Evolutionary conservation across 2,113 vertebrate species (phyloP), one percentile per base, ranked within the genome.

Genomic region (Crotalus viridis): DNA sequence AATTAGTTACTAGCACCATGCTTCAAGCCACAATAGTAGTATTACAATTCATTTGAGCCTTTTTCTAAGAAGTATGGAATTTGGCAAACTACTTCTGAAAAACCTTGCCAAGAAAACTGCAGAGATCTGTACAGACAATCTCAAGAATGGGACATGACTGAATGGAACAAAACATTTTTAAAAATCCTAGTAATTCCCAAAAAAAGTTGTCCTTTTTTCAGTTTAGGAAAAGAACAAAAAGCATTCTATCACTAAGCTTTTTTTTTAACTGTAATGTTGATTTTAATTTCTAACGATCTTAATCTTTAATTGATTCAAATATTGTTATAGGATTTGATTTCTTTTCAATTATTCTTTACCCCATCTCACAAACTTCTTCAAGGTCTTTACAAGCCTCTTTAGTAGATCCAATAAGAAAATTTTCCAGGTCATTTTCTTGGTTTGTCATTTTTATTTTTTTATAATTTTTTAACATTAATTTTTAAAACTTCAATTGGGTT

Each of bases 11-110:
- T 0, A 13, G 89, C 94, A 59, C 15, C 28, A 61, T 86, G 39
- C 57, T 85, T 51, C 22, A 74, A 52, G 64, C 2, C 28, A 54
- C 22, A 90, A 74, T 57, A 64, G 69, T 88, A 46, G 7, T 0
- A 26, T 33, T 94, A 55, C 92, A 59, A 91, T 87, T 59, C 33
- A 87, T 61, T 92, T 74, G 54, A 94, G 89, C 89, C 43, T 59
- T 89, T 90, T 94, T 91, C 81, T 88, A 51, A 91, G 51, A 48
- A 91, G 33, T 88, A 46, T 55, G 28, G 51, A 91, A 46, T 0
- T 17, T 8, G 15, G 10, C 64, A 69, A 69, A 69, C 13, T 69
- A 69, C 13, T 13, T 69, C 28, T 69, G 28, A 33, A 69, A 69
- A 69, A 15, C 13, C 12, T 33, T 69, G 64, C 28, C 64, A 69